phyloP scores from a whole-genome alignment of 2,888 invertebrate genomes.

The Drosophila colorata region DNA sequence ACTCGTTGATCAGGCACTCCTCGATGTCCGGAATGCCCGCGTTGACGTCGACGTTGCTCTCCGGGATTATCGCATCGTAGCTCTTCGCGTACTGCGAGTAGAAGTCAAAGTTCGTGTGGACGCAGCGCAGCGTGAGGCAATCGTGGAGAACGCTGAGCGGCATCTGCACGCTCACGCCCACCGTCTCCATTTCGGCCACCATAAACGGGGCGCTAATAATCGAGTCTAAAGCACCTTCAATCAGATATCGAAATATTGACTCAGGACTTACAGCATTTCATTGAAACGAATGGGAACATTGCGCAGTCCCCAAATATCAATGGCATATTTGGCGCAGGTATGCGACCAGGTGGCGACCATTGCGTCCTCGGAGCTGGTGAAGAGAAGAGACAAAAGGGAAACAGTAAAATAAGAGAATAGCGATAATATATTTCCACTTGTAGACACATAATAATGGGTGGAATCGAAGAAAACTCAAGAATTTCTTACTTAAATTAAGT shows the following conservation, averaged over 20 bases:
- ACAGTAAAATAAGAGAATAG: too few relatives aligned
- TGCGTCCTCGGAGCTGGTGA: slow-evolving; percentile 61
- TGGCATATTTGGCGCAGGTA: slow-evolving; percentile 56
- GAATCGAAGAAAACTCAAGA: too few relatives aligned
- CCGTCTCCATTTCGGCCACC: slow-evolving; percentile 52
- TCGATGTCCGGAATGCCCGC: slow-evolving; percentile 63
- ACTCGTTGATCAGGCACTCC: slow-evolving; percentile 69
- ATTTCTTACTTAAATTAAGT: too few relatives aligned
- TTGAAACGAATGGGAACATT: slow-evolving; percentile 76
- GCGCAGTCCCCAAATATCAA: slow-evolving; percentile 81
- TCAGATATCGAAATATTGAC: not conserved
- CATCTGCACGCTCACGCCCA: slow-evolving; percentile 59
- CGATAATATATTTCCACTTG: too few relatives aligned
- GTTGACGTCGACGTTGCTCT: slow-evolving; percentile 29
- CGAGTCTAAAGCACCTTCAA: too few relatives aligned
- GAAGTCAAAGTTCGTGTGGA: slow-evolving; percentile 77
- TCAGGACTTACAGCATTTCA: slow-evolving; percentile 62
- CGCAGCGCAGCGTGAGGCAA: slow-evolving; percentile 74
- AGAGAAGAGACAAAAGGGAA: too few relatives aligned
- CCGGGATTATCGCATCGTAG: slow-evolving; percentile 44
- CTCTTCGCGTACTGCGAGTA: slow-evolving; percentile 72
- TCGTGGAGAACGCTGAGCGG: slow-evolving; percentile 72
- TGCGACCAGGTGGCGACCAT: slow-evolving; percentile 67
- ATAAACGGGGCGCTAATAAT: slow-evolving; percentile 63
- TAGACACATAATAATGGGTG: too few relatives aligned